These are phyloP conservation scores for Tachysurus fulvidraco DNA, from an alignment of 2,113 vertebrate species.

Conservation along the genomic window DNA sequence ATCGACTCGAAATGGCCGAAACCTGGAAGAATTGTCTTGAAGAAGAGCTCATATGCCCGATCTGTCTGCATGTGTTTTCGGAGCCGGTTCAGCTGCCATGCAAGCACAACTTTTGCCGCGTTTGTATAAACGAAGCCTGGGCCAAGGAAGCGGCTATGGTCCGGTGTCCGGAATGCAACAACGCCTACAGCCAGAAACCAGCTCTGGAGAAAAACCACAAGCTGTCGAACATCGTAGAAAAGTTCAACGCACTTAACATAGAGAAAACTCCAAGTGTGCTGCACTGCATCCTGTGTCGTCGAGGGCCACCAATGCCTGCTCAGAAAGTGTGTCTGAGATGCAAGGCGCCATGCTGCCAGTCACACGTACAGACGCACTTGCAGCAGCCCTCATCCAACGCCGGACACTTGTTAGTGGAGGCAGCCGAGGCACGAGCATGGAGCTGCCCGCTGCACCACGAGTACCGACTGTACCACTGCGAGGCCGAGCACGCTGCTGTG, in stretches of 20 bases:
- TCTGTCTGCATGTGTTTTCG: slow-evolving; percentile 94
- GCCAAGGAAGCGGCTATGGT: slow-evolving; percentile 87
- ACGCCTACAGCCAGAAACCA: slow-evolving; percentile 94
- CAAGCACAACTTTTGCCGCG: slow-evolving; percentile 98
- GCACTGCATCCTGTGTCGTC: slow-evolving; percentile 92
- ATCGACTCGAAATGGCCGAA: slow-evolving; percentile 80
- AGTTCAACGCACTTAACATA: slow-evolving; percentile 91
- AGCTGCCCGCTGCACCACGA: slow-evolving; percentile 97
- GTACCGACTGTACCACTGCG: slow-evolving; percentile 96
- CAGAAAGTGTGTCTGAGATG: slow-evolving; percentile 96
- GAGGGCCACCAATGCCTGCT: slow-evolving; percentile 89
- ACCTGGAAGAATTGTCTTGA: slow-evolving; percentile 98
- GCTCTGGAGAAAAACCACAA: slow-evolving; percentile 96
- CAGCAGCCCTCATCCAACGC: slow-evolving; percentile 92
- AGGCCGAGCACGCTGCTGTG: slow-evolving; percentile 95
- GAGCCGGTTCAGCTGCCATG: slow-evolving; percentile 96
- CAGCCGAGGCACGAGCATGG: slow-evolving; percentile 93
- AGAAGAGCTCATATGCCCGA: slow-evolving; percentile 97
- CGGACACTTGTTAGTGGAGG: slow-evolving; percentile 94
- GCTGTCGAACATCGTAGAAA: slow-evolving; percentile 96
- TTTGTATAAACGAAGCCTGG: slow-evolving; percentile 98
- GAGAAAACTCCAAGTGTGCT: slow-evolving; percentile 84
- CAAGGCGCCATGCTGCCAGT: slow-evolving; percentile 97
- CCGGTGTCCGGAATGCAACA: slow-evolving; percentile 95
- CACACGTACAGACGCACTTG: slow-evolving; percentile 94